Conservation (phyloP, 1,140 invertebrate species). For the Magallana gigas region DNA sequence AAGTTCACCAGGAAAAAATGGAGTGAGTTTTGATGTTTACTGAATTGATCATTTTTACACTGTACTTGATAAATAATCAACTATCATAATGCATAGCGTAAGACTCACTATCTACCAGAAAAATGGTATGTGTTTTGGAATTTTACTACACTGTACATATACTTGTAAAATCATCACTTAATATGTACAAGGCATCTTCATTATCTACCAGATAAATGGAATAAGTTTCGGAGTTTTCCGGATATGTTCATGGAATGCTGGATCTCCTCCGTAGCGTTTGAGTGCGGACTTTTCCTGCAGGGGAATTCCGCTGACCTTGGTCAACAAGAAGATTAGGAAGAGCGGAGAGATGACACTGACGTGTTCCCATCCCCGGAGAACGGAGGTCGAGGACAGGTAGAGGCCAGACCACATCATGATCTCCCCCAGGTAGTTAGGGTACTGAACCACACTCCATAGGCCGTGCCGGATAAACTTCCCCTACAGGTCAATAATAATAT, state of each 20-base stretch:
- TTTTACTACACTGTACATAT: not conserved
- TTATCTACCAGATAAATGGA: conserved; percentile 71
- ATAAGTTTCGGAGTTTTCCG: conserved; percentile 74
- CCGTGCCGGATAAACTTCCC: conserved; percentile 80
- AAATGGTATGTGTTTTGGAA: not conserved
- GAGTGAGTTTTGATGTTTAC: no score
- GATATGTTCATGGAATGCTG: conserved; percentile 72
- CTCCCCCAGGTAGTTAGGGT: conserved; percentile 97
- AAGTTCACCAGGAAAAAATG: no score
- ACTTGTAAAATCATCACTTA: no score
- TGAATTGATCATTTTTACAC: no score
- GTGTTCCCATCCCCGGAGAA: conserved; percentile 71
- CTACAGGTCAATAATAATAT: conserved; percentile 55
- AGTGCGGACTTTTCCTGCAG: conserved; percentile 72
- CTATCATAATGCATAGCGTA: no score
- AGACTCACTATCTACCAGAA: not conserved
- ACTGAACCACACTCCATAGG: conserved; percentile 92
- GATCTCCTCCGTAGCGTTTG: conserved; percentile 73
- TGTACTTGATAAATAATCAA: no score
- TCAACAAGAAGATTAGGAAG: conserved; percentile 73
- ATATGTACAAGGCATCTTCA: not conserved
- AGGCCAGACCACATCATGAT: conserved; percentile 96
- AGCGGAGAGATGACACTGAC: conserved; percentile 75
- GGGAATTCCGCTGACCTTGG: conserved; percentile 76
- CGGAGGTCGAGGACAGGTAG: conserved; percentile 82